Evolutionary conservation across 2,113 vertebrate species (phyloP).

Genomic region (Sander lucioperca): DNA sequence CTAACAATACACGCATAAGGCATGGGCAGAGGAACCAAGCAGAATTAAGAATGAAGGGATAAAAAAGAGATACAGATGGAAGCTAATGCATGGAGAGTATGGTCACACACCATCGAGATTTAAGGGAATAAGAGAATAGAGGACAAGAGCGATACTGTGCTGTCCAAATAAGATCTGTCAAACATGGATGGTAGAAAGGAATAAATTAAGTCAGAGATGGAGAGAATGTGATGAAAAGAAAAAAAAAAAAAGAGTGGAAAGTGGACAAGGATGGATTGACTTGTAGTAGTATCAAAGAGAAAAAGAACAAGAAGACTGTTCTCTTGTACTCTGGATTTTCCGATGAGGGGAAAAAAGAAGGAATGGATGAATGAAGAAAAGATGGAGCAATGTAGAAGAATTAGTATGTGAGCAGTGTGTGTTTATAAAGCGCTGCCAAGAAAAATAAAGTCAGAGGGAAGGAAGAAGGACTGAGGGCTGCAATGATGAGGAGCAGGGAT

Average conservation of each 20-base stretch:
- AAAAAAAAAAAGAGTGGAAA: not conserved
- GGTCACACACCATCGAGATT: not conserved
- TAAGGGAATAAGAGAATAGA: not conserved
- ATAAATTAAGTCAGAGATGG: not conserved
- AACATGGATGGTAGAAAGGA: not conserved
- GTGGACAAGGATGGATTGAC: not conserved
- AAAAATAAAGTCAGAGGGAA: not conserved
- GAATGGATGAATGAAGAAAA: not conserved
- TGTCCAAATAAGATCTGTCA: not conserved
- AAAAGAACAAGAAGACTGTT: not conserved
- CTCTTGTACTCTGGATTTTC: not conserved
- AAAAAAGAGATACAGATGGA: not conserved
- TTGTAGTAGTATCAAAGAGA: not conserved
- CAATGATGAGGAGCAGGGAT: not conserved
- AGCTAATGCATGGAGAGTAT: not conserved
- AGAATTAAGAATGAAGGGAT: not conserved
- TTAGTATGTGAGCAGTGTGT: constrained; percentile 3
- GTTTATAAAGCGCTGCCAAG: constrained; percentile 3
- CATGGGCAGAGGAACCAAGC: not conserved
- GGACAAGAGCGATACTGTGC: not conserved
- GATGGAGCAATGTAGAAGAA: not conserved
- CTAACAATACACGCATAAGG: constrained; percentile 1
- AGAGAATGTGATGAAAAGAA: not conserved
- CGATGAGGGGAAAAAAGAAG: not conserved
- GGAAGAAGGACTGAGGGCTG: not conserved